Conservation (phyloP, 2,888 invertebrate species). For the Drosophila dives region DNA sequence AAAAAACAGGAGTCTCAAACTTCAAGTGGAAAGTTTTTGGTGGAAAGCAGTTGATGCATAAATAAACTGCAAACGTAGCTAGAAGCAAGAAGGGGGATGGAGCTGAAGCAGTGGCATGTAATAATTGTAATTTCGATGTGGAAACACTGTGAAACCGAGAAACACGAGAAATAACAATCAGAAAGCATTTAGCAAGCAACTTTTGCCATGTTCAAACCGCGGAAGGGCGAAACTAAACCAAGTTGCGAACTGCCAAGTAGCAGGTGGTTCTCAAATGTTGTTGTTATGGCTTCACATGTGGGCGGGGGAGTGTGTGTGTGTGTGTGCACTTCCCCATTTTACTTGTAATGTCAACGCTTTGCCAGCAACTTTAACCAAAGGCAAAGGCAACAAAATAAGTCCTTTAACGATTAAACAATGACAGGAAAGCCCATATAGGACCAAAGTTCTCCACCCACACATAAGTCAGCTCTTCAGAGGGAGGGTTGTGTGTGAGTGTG, state of each 20-base stretch:
- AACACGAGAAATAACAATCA: constrained; percentile 83
- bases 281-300: constrained; percentile 47
- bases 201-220: constrained; percentile 51
- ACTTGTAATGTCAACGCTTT: constrained; percentile 57
- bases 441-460: constrained; percentile 25
- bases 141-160: constrained; percentile 45
- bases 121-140: constrained; percentile 62
- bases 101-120: constrained; percentile 60
- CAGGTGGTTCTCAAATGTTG: constrained; percentile 69
- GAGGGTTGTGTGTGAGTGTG: constrained; percentile 21
- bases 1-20: constrained; percentile 30
- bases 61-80: constrained; percentile 50
- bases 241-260: constrained; percentile 33
- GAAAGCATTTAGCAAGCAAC: constrained; percentile 82
- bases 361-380: constrained; percentile 39
- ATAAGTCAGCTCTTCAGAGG: constrained; percentile 51
- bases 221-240: constrained; percentile 22
- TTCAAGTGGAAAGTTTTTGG: constrained; percentile 45
- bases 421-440: constrained; percentile 52
- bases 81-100: neutral
- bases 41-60: constrained; percentile 38
- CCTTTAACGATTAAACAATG: constrained; percentile 76
- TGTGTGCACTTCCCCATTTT: constrained; percentile 11
- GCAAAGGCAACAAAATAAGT: constrained; percentile 42
- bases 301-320: constrained; percentile 2